These are phyloP conservation scores for Echinometra lucunter DNA, from an alignment of 53 echinoderm and acorn worm species.

Conservation along the genomic window DNA sequence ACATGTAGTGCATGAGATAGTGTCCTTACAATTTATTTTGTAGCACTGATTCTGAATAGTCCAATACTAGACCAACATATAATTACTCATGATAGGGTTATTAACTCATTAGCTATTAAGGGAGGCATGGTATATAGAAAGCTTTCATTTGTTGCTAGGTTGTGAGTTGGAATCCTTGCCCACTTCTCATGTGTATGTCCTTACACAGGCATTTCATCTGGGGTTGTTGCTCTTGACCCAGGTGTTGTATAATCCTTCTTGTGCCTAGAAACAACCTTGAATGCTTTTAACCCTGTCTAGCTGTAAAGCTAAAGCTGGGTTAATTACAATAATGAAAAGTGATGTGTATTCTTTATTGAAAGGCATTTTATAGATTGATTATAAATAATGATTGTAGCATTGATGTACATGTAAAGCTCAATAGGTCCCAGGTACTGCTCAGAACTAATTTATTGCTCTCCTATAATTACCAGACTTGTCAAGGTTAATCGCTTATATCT, in stretches of 20 bases:
- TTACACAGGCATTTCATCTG: too few species aligned
- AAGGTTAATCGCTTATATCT: background rate
- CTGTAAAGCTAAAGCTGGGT: background rate
- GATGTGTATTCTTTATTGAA: background rate
- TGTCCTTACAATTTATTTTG: background rate
- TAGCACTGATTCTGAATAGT: background rate
- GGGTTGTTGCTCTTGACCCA: too few species aligned
- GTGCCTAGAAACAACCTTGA: too few species aligned
- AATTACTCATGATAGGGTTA: background rate
- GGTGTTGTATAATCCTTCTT: too few species aligned
- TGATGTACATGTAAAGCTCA: background rate
- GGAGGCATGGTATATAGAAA: too few species aligned
- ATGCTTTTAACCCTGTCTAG: background rate
- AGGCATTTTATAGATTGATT: background rate
- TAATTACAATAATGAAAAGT: background rate
- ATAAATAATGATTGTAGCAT: background rate
- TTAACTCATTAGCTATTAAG: background rate
- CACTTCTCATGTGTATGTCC: background rate
- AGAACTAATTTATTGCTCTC: background rate
- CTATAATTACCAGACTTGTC: background rate
- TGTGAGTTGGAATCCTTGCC: too few species aligned
- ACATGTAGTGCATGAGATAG: background rate
- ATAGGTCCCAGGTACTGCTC: background rate
- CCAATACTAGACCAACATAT: background rate
- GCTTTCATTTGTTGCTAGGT: too few species aligned